A percentile compares a stretch with the other conserved stretches of the same genome.
Conservation (phyloP, 2,113 vertebrate species). For the Anser brachyrhynchus region DNA sequence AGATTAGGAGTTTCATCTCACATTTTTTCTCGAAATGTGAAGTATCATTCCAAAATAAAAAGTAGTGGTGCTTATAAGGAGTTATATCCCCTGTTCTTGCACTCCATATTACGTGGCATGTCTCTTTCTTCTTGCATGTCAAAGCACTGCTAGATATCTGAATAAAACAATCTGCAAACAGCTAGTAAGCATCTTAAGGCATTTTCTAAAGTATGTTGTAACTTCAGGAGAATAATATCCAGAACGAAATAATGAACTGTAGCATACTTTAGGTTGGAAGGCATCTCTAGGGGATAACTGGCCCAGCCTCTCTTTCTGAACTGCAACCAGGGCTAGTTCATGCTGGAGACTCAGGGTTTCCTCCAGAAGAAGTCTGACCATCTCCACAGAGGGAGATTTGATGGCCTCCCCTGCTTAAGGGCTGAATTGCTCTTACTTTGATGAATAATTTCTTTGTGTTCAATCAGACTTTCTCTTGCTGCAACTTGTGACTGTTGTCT, state of each 20-base stretch:
- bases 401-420: not conserved
- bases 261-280: not conserved
- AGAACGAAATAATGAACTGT: not conserved
- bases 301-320: not conserved
- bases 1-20: not conserved
- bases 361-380: not conserved
- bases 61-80: not conserved
- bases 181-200: not conserved
- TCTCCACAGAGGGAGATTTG: not conserved
- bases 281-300: not conserved
- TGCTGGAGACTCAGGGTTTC: not conserved
- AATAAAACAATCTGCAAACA: not conserved
- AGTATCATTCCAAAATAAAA: not conserved
- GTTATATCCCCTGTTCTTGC: not conserved
- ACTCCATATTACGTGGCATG: not conserved
- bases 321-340: not conserved
- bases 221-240: not conserved
- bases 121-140: not conserved
- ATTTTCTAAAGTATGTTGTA: not conserved
- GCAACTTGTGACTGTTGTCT: accelerated
- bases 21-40: not conserved
- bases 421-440: not conserved
- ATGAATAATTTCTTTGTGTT: not conserved
- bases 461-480: not conserved
- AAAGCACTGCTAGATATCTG: not conserved